Percentiles rank a stretch among this genome's conserved stretches.
Evolutionary conservation across 2,797 vertebrate species (phyloP).

Genomic region (Smutsia temminckii): DNA sequence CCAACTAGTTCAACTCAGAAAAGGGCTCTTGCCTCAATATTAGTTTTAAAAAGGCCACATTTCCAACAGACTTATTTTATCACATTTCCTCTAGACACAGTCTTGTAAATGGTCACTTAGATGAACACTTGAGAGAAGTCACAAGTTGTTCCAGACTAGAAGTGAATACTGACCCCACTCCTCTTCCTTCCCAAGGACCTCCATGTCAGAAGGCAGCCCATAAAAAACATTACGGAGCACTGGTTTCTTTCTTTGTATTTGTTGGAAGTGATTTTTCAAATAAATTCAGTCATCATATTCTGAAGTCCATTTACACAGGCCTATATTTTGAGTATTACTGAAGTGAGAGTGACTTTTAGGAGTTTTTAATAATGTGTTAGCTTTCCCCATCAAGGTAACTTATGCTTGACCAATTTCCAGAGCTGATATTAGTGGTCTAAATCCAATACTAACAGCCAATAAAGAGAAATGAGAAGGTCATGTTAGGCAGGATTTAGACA

Average conservation of each 20-base stretch:
- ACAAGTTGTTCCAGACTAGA: slow-evolving; percentile 38
- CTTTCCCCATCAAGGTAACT: slow-evolving; percentile 45
- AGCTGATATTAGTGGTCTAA: slow-evolving; percentile 27
- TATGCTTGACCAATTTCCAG: slow-evolving; percentile 26
- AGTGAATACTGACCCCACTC: slow-evolving; percentile 13
- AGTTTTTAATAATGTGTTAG: slow-evolving; percentile 63
- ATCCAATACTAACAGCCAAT: background rate
- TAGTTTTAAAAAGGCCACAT: background rate
- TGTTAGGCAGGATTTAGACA: background rate
- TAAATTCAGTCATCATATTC: slow-evolving; percentile 59
- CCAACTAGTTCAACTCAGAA: background rate
- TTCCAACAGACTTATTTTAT: slow-evolving; percentile 42
- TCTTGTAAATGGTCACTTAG: slow-evolving; percentile 48
- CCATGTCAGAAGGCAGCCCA: background rate
- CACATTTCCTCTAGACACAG: background rate
- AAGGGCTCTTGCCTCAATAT: background rate
- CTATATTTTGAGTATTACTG: slow-evolving; percentile 32
- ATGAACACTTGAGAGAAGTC: slow-evolving; percentile 59
- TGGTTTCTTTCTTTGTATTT: slow-evolving; percentile 38
- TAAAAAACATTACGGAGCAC: background rate
- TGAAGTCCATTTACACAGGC: slow-evolving; percentile 45
- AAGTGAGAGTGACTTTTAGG: slow-evolving; percentile 65
- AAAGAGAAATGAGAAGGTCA: background rate
- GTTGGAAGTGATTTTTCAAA: slow-evolving; percentile 61
- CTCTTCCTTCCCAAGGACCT: background rate